A percentile compares a stretch with the other conserved stretches of the same genome.
Evolutionary conservation across 2,797 vertebrate genomes (phyloP).

Genomic region (Ctenopoma kingsleyae): DNA sequence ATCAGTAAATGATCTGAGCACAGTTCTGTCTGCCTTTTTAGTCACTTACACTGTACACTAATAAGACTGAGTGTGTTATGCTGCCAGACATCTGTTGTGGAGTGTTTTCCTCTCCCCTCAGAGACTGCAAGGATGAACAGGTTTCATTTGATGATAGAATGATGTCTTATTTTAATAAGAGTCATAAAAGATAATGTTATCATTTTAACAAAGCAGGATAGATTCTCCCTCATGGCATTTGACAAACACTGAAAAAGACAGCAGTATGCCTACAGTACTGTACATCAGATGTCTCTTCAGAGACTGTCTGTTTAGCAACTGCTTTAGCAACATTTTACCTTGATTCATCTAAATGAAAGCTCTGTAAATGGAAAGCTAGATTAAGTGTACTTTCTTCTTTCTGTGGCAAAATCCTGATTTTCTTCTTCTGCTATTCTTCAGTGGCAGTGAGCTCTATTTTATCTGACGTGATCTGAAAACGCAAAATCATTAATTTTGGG

Average conservation of each 20-base stretch:
- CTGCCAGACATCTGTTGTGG: constrained; percentile 56
- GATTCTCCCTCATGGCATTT: constrained; percentile 24
- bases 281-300: constrained; percentile 32
- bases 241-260: constrained; percentile 21
- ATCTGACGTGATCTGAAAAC: constrained; percentile 61
- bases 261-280: constrained; percentile 23
- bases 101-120: constrained; percentile 41
- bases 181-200: constrained; percentile 41
- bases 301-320: constrained; percentile 16
- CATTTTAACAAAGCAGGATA: constrained; percentile 31
- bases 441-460: constrained; percentile 44
- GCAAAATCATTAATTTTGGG: constrained; percentile 60
- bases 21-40: constrained; percentile 31
- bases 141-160: constrained; percentile 39
- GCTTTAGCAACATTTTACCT: constrained; percentile 64
- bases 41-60: constrained; percentile 26
- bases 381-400: constrained; percentile 16
- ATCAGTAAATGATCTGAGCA: constrained; percentile 29
- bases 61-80: constrained; percentile 38
- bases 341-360: constrained; percentile 52
- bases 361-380: constrained; percentile 43
- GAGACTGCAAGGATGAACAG: constrained; percentile 41
- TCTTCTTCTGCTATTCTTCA: constrained; percentile 38
- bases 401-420: constrained; percentile 45
- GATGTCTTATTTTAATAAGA: constrained; percentile 49